Base-by-base conservation (phyloP, 2,888 invertebrate species). In the Polydrusus pterygomalis region DNA sequence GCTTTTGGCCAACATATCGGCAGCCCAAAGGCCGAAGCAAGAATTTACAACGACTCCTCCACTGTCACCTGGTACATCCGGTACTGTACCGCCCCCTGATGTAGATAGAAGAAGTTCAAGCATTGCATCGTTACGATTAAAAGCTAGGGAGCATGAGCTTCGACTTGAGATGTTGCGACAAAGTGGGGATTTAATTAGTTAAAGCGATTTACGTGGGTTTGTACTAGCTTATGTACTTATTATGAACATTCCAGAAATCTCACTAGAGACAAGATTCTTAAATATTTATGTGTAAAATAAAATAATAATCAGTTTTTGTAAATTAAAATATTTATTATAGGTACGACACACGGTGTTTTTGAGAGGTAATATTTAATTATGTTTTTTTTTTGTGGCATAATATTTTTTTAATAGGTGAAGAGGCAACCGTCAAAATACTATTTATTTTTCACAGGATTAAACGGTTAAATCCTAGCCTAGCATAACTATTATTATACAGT, bases 121-220 rank as follows among this genome's bases (percentile, higher is more conserved):
- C 84, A 97, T 97, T 82, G 96, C 96, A 0, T 94, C 95, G 0
- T 88, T 97, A 47, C 89, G 97, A 80, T 90, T 96, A 82, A 96
- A 96, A 81, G 97, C 97, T 0, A 90, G 97, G 67, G 97, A 97
- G 86, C 96, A 97, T 86, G 96, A 97, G 86, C 88, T 96, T 62
- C 91, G 95, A 85, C 89, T 96, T 82, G 96, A 96, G 87, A 92
- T 95, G 91, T 86, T 96, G 70, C 90, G 96, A 69, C 95, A 95
- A 83, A 92, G 94, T 84, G 90, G 91, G 0, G 95, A 95, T 87
- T 89, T 95, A 83, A 93, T 95, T 85, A 95, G 95, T 91, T 95
- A 92, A 92, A 79, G 34, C 1, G n/a, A 9, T 1, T 6, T n/a
- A n/a, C n/a, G 13, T 45, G n/a, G 47, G 47, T 40, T 17, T 60